Conservation (phyloP, 2,797 vertebrate genomes). For the Fringilla coelebs region DNA sequence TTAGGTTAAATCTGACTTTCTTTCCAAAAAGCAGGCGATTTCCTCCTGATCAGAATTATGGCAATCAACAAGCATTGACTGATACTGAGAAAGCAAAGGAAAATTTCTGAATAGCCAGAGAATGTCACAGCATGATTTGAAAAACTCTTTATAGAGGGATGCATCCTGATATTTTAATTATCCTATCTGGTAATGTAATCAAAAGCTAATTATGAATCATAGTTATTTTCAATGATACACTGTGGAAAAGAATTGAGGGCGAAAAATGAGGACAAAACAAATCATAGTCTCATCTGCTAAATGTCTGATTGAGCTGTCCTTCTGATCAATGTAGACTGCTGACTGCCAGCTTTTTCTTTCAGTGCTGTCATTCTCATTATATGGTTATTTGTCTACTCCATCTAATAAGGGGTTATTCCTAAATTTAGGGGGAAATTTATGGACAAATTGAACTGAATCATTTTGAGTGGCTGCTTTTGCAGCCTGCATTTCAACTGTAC, state of each 20-base stretch:
- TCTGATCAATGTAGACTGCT: background rate
- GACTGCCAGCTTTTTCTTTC: conserved; percentile 22
- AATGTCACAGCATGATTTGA: background rate
- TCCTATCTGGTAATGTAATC: conserved; percentile 17
- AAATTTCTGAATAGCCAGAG: background rate
- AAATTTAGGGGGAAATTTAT: background rate
- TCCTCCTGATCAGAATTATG: background rate
- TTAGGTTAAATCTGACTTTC: background rate
- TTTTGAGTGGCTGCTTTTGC: background rate
- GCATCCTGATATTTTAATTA: conserved; percentile 18
- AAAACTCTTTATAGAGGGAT: background rate
- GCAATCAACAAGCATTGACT: background rate
- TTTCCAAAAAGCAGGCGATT: background rate
- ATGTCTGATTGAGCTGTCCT: conserved; percentile 11
- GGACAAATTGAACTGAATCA: background rate
- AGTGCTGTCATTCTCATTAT: background rate
- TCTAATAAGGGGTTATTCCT: background rate
- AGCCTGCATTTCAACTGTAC: background rate
- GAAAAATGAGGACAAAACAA: background rate
- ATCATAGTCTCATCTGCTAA: background rate
- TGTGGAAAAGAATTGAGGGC: background rate
- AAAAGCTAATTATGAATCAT: conserved; percentile 35
- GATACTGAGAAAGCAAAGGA: background rate
- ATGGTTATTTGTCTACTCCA: background rate
- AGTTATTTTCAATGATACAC: background rate